Evolutionary conservation across 2,113 vertebrate species (phyloP).

Genomic region (Lophotis ruficrista): DNA sequence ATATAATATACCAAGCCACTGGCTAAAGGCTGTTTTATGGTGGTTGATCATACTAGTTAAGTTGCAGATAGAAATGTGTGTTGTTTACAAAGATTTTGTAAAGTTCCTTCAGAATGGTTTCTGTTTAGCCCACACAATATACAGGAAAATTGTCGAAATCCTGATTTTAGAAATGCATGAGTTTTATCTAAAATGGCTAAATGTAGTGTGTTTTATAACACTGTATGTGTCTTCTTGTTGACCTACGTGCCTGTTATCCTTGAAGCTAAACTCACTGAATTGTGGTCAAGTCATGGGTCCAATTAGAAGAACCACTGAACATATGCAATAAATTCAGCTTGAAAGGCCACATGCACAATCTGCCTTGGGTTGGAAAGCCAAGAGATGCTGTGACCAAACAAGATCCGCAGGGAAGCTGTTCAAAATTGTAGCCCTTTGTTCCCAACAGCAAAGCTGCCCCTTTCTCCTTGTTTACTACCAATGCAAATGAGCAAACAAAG

Average conservation of each 20-base stretch:
- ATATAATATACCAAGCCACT: not conserved
- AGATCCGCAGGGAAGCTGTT: slow-evolving; percentile 26
- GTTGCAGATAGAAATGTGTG: not conserved
- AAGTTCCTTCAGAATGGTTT: not conserved
- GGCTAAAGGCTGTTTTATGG: not conserved
- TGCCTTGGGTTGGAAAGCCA: slow-evolving; percentile 65
- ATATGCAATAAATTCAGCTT: slow-evolving; percentile 69
- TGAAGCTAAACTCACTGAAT: slow-evolving; percentile 53
- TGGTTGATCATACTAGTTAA: not conserved
- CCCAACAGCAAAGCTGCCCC: slow-evolving; percentile 37
- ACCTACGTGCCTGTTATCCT: not conserved
- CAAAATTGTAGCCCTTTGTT: slow-evolving; percentile 22
- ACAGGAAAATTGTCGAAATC: not conserved
- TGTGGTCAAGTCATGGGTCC: slow-evolving; percentile 51
- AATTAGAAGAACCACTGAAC: slow-evolving; percentile 67
- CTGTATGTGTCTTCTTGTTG: not conserved
- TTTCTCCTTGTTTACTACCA: slow-evolving; percentile 8
- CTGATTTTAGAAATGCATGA: not conserved
- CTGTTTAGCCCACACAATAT: not conserved
- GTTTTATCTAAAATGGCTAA: not conserved
- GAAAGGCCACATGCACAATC: slow-evolving; percentile 68
- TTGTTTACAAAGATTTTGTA: not conserved
- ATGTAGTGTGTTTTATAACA: not conserved
- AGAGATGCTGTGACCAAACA: slow-evolving; percentile 50
- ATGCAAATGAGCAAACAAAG: not conserved